Evolutionary conservation across 1,140 invertebrate species (phyloP).

Genomic region (Anastrepha obliqua): DNA sequence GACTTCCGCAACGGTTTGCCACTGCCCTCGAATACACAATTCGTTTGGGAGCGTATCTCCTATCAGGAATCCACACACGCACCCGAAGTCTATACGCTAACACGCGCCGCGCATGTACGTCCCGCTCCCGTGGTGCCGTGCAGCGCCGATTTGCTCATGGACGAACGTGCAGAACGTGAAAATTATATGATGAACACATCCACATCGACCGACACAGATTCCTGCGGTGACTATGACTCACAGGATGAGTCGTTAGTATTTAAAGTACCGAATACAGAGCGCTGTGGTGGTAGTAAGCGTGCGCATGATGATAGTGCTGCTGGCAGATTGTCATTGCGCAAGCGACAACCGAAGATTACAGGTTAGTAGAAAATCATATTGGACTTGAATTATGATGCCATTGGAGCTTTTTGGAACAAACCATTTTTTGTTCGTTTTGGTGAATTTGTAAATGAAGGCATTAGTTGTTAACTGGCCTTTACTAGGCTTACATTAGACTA

Average conservation of each 20-base stretch:
- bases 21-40: conserved; percentile 62
- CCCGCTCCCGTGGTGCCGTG: conserved; percentile 39
- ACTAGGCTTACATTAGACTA: too few species aligned
- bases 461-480: background rate
- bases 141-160: conserved; percentile 62
- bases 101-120: conserved; percentile 71
- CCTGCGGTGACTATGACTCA: conserved; percentile 67
- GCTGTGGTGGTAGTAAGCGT: conserved; percentile 24
- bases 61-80: conserved; percentile 66
- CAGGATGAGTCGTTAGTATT: conserved; percentile 60
- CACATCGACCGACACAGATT: conserved; percentile 66
- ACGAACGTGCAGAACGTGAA: conserved; percentile 71
- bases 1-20: conserved; percentile 70
- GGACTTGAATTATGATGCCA: too few species aligned
- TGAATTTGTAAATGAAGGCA: too few species aligned
- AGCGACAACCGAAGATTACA: conserved; percentile 73
- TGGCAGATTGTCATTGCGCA: conserved; percentile 60
- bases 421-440: background rate
- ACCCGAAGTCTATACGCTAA: conserved; percentile 71
- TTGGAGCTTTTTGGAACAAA: background rate
- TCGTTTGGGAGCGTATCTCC: conserved; percentile 71
- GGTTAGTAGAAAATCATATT: conserved; percentile 62
- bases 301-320: conserved; percentile 45
- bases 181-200: conserved; percentile 61
- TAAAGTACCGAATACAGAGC: conserved; percentile 58